Conservation (phyloP, 2,797 vertebrate genomes). For the Thaleichthys pacificus region DNA sequence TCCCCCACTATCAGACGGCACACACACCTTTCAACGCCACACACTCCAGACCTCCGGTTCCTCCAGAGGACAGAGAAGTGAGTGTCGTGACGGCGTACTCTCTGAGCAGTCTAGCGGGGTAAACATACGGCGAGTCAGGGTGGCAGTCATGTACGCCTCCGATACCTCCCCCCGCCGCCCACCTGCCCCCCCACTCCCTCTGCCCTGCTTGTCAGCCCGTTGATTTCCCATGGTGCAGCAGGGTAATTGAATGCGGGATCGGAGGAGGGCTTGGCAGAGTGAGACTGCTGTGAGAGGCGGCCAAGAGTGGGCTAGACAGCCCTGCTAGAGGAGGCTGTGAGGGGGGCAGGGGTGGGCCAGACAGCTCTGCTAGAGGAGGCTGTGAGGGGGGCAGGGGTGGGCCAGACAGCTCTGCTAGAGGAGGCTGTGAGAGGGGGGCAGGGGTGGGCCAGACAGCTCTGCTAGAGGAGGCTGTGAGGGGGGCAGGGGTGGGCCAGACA, state of each 20-base stretch:
- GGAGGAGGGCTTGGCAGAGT: neutral
- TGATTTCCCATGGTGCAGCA: conserved; percentile 10
- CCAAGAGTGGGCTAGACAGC: neutral
- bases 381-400: neutral
- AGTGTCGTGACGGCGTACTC: too few species aligned
- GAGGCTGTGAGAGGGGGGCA: neutral
- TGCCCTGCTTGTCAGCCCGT: neutral
- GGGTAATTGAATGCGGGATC: conserved; percentile 4
- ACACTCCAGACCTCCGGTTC: too few species aligned
- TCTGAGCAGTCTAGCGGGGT: too few species aligned
- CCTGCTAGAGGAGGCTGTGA: neutral
- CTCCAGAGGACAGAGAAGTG: too few species aligned
- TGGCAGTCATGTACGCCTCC: neutral
- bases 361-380: neutral
- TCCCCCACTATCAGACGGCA: neutral
- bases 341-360: neutral
- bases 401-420: neutral
- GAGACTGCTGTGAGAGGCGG: neutral
- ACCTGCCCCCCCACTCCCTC: neutral
- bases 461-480: neutral
- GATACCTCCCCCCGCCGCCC: neutral
- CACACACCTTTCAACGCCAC: conserved; percentile 7
- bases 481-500: neutral
- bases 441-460: neutral
- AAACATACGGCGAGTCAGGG: too few species aligned